Conservation (phyloP, 2,888 invertebrate species). For the Aradus depressus region DNA sequence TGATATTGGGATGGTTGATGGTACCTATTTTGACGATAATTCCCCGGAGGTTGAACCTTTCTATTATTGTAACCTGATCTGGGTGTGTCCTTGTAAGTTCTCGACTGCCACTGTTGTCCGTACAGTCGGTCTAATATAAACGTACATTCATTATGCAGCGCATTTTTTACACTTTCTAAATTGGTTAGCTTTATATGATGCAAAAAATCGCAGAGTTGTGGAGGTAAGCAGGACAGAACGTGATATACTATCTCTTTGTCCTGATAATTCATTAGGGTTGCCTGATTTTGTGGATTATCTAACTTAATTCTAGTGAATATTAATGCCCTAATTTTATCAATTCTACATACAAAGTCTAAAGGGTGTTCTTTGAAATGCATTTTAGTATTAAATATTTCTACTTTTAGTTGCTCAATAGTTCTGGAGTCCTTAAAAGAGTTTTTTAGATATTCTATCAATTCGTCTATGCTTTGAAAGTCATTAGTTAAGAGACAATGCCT, state of each 20-base stretch:
- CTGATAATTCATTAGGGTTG: not conserved
- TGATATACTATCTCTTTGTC: not conserved
- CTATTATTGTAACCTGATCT: too few relatives aligned
- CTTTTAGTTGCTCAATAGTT: not conserved
- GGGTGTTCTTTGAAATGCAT: not conserved
- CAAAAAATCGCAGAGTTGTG: constrained; percentile 1
- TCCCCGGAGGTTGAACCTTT: too few relatives aligned
- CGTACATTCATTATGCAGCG: not conserved
- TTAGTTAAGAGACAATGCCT: not conserved
- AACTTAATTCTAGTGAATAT: not conserved
- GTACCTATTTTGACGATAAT: too few relatives aligned
- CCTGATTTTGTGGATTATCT: not conserved
- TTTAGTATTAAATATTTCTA: not conserved
- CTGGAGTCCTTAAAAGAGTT: not conserved
- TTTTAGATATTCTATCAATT: not conserved
- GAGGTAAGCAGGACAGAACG: not conserved
- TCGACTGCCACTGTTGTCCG: not conserved
- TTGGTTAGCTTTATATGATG: not conserved
- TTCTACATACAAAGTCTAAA: not conserved
- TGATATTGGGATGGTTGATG: too few relatives aligned
- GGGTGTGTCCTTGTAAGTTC: too few relatives aligned
- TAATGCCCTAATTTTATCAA: not conserved
- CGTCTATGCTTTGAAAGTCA: not conserved
- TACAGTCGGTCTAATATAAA: not conserved
- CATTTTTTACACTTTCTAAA: not conserved